These are phyloP conservation scores for Xenotilapia caudafasciata DNA, from an alignment of 2,113 vertebrate genomes.

Conservation along the genomic window DNA sequence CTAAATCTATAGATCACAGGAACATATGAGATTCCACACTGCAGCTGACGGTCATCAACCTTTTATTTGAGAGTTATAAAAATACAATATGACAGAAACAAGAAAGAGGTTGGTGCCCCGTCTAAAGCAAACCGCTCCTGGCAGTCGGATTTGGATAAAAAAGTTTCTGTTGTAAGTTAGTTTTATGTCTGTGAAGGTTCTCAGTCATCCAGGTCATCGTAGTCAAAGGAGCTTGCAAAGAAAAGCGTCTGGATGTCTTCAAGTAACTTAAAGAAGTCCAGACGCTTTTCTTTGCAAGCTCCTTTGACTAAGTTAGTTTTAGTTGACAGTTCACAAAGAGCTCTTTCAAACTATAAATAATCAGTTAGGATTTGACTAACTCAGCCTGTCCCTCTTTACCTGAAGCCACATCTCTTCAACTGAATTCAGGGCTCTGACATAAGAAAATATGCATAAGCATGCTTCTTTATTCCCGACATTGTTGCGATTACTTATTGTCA, in stretches of 20 bases:
- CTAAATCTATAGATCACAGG: neutral
- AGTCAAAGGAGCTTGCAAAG: too few species aligned
- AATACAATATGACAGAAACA: neutral
- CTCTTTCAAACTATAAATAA: neutral
- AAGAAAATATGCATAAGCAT: neutral
- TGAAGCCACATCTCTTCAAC: neutral
- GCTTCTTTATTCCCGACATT: neutral
- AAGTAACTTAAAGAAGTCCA: too few species aligned
- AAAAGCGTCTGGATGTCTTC: too few species aligned
- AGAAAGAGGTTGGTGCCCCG: neutral
- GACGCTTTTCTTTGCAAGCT: too few species aligned
- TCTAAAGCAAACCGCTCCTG: neutral
- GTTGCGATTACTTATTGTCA: neutral
- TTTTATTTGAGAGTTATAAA: neutral
- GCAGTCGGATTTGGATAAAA: neutral
- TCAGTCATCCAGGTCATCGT: too few species aligned
- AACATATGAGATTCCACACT: neutral
- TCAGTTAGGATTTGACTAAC: neutral
- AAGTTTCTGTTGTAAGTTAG: neutral
- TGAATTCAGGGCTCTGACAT: neutral
- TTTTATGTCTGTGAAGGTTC: neutral
- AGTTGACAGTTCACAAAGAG: neutral
- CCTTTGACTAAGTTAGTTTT: neutral
- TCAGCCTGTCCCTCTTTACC: fast-evolving
- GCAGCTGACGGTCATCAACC: neutral